A percentile compares a stretch with the other conserved stretches of the same genome.
Evolutionary conservation across 2,113 vertebrate genomes (phyloP).

Genomic region (Entomyzon cyanotis): DNA sequence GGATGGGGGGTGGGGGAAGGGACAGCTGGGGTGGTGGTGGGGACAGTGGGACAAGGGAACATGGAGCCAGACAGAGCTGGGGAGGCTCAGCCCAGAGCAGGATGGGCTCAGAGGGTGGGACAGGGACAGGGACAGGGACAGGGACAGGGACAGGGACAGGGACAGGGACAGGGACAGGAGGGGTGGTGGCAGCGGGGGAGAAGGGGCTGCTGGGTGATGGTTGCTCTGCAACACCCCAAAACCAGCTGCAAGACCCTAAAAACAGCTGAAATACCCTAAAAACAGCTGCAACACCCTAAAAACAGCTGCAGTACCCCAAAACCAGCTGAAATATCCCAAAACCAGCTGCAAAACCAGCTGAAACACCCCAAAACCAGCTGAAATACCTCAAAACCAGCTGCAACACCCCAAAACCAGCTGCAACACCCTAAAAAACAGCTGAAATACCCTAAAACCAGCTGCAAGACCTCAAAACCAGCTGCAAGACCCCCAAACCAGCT

Average conservation of each 20-base stretch:
- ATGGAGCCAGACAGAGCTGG: accelerated
- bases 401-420: neutral
- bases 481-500: neutral
- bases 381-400: accelerated
- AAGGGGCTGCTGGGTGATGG: neutral
- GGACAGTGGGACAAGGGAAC: neutral
- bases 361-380: neutral
- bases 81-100: neutral
- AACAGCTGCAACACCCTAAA: neutral
- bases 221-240: neutral
- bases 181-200: neutral
- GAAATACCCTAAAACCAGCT: neutral
- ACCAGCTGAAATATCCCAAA: neutral
- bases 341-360: neutral
- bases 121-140: neutral
- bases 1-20: neutral
- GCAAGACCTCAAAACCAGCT: neutral
- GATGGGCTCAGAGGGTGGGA: neutral
- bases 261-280: neutral
- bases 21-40: neutral
- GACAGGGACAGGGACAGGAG: neutral
- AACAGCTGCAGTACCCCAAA: accelerated
- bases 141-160: neutral
- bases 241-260: too few species aligned
- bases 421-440: too few species aligned